phyloP scores from a whole-genome alignment of 2,888 invertebrate species.

The Noctua janthina region DNA sequence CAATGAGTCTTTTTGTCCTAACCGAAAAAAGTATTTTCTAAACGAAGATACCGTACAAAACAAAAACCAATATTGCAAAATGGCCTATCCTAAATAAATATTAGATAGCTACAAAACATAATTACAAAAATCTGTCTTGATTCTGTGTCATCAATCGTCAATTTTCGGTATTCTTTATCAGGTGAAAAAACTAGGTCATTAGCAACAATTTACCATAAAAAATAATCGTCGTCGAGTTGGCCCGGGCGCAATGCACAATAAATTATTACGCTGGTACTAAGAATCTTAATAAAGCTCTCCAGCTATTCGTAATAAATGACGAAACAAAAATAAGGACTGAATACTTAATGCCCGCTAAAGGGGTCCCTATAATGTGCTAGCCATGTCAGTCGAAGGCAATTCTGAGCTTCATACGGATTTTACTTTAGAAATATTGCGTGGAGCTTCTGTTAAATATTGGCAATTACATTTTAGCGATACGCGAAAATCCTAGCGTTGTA shows the following conservation, averaged over 20 bases:
- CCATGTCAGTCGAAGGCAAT: conserved; percentile 60
- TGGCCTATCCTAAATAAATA: background rate
- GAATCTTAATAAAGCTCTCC: conserved; percentile 86
- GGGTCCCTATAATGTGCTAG: conserved; percentile 70
- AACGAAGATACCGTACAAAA: background rate
- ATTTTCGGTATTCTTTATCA: conserved; percentile 5
- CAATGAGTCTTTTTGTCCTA: background rate
- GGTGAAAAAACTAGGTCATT: conserved; percentile 46
- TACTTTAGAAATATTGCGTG: conserved; percentile 67
- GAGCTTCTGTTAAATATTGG: conserved; percentile 69
- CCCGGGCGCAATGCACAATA: conserved; percentile 68
- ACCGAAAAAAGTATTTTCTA: background rate
- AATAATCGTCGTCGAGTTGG: conserved; percentile 80
- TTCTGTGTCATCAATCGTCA: background rate
- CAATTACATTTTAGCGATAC: conserved; percentile 71
- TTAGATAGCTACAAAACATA: background rate
- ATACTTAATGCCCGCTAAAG: conserved; percentile 81
- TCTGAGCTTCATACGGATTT: conserved; percentile 63
- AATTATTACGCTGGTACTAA: conserved; percentile 78
- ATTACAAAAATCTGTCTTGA: background rate
- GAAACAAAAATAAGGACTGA: conserved; percentile 86
- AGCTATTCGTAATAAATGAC: conserved; percentile 87
- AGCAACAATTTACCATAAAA: conserved; percentile 61
- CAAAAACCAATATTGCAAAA: background rate
- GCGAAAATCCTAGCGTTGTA: conserved; percentile 66